phyloP scores from a whole-genome alignment of 2,113 vertebrate species.

The Coreoperca whiteheadi region DNA sequence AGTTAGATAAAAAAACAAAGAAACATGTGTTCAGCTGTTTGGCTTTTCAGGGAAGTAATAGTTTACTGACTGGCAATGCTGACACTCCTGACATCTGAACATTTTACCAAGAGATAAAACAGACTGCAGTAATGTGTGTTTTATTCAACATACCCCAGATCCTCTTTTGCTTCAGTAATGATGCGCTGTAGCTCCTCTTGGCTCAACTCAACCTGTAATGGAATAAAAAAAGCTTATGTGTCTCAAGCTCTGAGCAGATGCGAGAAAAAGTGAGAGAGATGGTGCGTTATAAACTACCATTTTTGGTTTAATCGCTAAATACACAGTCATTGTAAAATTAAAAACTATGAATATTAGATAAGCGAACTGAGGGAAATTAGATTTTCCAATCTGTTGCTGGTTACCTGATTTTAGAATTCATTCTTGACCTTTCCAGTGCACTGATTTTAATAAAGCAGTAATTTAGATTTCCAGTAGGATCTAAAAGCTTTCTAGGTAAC shows the following conservation, averaged over 20 bases:
- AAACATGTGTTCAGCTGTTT: not conserved
- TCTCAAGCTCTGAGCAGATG: not conserved
- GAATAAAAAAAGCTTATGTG: not conserved
- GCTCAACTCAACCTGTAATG: constrained; percentile 82
- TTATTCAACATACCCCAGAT: constrained; percentile 72
- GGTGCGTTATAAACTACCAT: not conserved
- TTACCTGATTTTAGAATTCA: not conserved
- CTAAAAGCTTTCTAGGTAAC: not conserved
- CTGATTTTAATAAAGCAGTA: not conserved
- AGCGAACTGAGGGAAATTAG: no score
- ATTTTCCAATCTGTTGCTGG: no score
- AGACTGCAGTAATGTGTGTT: not conserved
- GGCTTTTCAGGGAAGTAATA: not conserved
- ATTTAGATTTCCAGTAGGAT: not conserved
- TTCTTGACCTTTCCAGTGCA: not conserved
- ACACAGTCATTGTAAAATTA: not conserved
- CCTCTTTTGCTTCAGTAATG: constrained; percentile 81
- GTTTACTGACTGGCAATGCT: not conserved
- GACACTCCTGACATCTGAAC: not conserved
- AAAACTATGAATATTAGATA: not conserved
- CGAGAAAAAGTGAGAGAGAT: not conserved
- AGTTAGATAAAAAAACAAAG: not conserved
- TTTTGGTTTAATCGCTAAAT: not conserved
- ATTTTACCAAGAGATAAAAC: not conserved
- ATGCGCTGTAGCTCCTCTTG: constrained; percentile 85